These are phyloP conservation scores for Drosophila bocki DNA, from an alignment of 1,140 invertebrate species.

Conservation along the genomic window DNA sequence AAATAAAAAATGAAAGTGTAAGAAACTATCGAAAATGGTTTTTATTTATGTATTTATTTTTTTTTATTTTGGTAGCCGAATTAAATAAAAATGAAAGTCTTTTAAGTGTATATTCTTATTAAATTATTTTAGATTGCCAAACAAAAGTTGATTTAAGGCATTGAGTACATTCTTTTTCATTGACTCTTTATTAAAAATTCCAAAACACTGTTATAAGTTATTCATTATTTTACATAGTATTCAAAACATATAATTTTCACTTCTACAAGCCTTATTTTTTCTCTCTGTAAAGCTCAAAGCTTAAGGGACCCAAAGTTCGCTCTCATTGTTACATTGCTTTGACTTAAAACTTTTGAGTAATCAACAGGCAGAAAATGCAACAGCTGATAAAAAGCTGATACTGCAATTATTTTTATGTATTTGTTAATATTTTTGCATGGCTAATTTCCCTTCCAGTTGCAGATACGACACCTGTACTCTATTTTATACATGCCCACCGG, in stretches of 20 bases:
- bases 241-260: neutral
- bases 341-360: neutral
- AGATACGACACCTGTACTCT: neutral
- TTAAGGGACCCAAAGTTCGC: neutral
- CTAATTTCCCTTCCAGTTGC: neutral
- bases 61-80: too few relatives aligned
- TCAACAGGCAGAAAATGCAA: neutral
- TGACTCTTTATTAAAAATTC: neutral
- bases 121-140: too few relatives aligned
- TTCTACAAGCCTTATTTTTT: neutral
- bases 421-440: neutral
- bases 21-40: neutral
- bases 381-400: neutral
- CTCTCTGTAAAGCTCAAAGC: neutral
- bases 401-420: neutral
- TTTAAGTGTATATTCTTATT: neutral
- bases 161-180: neutral
- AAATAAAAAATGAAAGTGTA: slow-evolving; percentile 2
- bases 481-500: neutral
- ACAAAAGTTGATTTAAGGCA: neutral
- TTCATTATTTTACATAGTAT: neutral
- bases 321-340: slow-evolving; percentile 1
- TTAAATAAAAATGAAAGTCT: too few relatives aligned
- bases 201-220: neutral
- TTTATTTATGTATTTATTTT: neutral